Evolutionary conservation across 2,888 invertebrate genomes (phyloP).

Genomic region (Rhogogaster chlorosoma): DNA sequence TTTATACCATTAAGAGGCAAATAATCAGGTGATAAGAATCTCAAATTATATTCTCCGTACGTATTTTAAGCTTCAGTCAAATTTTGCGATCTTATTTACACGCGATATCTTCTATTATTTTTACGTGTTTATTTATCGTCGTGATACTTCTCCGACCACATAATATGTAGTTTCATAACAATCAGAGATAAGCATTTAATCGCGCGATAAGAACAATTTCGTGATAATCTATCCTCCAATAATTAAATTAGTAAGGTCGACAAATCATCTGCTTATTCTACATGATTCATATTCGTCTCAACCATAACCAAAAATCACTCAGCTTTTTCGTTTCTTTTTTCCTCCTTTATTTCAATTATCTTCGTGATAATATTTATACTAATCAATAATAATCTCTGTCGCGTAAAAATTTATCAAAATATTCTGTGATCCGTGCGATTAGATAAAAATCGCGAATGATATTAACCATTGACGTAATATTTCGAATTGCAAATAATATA

Average conservation of each 20-base stretch:
- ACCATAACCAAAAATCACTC: background rate
- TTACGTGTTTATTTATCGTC: background rate
- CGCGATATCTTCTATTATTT: background rate
- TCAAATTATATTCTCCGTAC: background rate
- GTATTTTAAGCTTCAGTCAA: background rate
- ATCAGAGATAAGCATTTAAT: background rate
- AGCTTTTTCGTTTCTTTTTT: background rate
- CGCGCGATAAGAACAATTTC: background rate
- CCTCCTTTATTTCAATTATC: background rate
- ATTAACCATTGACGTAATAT: background rate
- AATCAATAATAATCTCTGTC: background rate
- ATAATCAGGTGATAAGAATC: conserved; percentile 16
- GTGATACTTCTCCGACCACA: background rate
- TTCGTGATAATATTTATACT: background rate
- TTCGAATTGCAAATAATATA: background rate
- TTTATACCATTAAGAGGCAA: background rate
- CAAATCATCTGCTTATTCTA: background rate
- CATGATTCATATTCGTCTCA: background rate
- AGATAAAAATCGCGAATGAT: background rate
- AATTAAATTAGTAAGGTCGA: background rate
- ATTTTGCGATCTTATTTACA: background rate
- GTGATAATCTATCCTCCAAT: background rate
- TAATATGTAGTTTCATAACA: background rate
- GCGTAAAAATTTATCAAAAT: background rate
- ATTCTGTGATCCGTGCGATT: background rate